Evolutionary conservation across 1,140 invertebrate species (phyloP).

Genomic region (Drosophila bipectinata): DNA sequence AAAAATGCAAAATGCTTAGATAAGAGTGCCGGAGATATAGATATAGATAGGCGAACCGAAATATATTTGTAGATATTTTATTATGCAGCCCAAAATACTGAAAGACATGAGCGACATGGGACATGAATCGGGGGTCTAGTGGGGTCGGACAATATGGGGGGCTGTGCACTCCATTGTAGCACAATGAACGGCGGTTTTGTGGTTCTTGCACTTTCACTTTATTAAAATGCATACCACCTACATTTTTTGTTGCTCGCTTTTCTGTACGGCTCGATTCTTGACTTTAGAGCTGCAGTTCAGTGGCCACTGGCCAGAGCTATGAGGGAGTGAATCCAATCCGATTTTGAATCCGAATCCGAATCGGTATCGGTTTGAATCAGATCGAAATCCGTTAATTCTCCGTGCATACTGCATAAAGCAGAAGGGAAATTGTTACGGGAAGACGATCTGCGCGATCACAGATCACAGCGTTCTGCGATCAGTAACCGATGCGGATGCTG

Average conservation of each 20-base stretch:
- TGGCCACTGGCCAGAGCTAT: slow-evolving; percentile 51
- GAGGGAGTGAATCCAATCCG: slow-evolving; percentile 17
- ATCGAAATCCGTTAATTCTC: slow-evolving; percentile 62
- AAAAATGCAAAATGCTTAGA: slow-evolving; percentile 74
- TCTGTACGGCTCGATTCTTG: slow-evolving; percentile 1
- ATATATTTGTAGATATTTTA: slow-evolving; percentile 31
- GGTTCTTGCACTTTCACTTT: slow-evolving; percentile 79
- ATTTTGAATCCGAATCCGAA: not conserved
- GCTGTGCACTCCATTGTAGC: slow-evolving; percentile 38
- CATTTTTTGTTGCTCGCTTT: slow-evolving; percentile 62
- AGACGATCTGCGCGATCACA: slow-evolving; percentile 54
- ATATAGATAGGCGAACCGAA: slow-evolving; percentile 29
- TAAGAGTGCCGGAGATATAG: slow-evolving; percentile 40
- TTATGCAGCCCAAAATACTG: slow-evolving; percentile 35
- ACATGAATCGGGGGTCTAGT: not conserved
- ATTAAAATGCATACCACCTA: slow-evolving; percentile 79
- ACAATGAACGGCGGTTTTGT: slow-evolving; percentile 72
- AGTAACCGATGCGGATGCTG: slow-evolving; percentile 41
- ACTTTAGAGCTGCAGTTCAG: slow-evolving; percentile 33
- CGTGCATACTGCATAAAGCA: slow-evolving; percentile 72
- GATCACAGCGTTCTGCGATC: slow-evolving; percentile 20
- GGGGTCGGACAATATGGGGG: not conserved
- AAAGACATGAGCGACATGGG: not conserved
- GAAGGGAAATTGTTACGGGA: slow-evolving; percentile 74
- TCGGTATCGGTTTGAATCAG: slow-evolving; percentile 19